Conservation (phyloP, 2,888 invertebrate species). For the Nomada goodeniana region DNA sequence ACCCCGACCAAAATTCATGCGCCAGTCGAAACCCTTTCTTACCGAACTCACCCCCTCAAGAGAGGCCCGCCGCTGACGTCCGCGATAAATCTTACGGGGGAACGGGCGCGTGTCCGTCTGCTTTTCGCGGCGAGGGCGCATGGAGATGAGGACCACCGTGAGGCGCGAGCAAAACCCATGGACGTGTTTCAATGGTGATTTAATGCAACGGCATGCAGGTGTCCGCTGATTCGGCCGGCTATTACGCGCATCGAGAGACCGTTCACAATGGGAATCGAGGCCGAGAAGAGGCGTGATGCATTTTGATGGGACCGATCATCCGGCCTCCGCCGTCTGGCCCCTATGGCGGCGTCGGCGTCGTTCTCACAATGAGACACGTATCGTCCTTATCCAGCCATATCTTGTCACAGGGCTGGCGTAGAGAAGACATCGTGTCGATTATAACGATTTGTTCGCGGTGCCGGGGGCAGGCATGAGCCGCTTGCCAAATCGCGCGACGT, state of each 20-base stretch:
- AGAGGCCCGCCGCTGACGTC: constrained; percentile 14
- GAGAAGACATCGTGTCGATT: constrained; percentile 74
- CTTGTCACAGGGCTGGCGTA: constrained; percentile 85
- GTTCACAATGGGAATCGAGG: constrained; percentile 63
- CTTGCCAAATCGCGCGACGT: constrained; percentile 41
- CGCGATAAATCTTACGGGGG: constrained; percentile 58
- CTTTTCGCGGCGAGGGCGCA: constrained; percentile 54
- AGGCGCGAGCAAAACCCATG: constrained; percentile 53
- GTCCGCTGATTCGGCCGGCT: constrained; percentile 57
- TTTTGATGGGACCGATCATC: constrained; percentile 71
- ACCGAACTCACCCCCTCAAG: constrained; percentile 13
- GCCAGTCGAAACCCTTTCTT: constrained; percentile 1
- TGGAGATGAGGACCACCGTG: constrained; percentile 73
- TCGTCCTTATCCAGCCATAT: constrained; percentile 82
- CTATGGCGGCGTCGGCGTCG: constrained; percentile 39
- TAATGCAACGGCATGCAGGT: constrained; percentile 73
- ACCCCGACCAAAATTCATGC: neutral
- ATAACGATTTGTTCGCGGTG: constrained; percentile 75
- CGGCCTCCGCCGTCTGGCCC: constrained; percentile 23
- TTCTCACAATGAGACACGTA: constrained; percentile 80
- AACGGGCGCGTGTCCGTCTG: constrained; percentile 39
- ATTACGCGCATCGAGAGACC: constrained; percentile 53
- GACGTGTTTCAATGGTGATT: constrained; percentile 72
- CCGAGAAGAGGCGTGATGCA: constrained; percentile 66
- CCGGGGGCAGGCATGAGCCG: constrained; percentile 66